A percentile compares a stretch with the other conserved stretches of the same genome.
These are phyloP conservation scores for Arge pagana DNA, from an alignment of 2,888 invertebrate species.

Conservation along the genomic window DNA sequence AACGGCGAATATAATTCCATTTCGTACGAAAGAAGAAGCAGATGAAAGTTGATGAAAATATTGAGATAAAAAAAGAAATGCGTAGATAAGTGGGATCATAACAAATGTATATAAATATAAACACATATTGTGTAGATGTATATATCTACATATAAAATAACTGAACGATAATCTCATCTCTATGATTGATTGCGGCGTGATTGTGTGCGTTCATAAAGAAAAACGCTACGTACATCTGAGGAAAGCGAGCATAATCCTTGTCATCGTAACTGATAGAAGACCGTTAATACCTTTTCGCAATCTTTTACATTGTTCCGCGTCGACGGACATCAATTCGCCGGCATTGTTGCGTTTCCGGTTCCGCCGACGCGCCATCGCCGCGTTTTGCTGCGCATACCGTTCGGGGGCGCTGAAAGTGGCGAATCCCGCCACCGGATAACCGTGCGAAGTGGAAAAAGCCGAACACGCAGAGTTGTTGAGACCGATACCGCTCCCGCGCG, in stretches of 20 bases:
- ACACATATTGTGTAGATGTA: too few species aligned
- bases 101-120: too few species aligned
- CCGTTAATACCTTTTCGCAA: slow-evolving; percentile 44
- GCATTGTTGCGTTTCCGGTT: slow-evolving; percentile 45
- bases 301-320: slow-evolving; percentile 36
- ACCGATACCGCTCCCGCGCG: slow-evolving; percentile 18
- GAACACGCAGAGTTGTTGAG: slow-evolving; percentile 9
- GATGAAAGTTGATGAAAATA: too few species aligned
- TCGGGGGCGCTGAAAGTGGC: slow-evolving; percentile 8
- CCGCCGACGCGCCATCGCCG: slow-evolving; percentile 28
- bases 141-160: too few species aligned
- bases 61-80: too few species aligned
- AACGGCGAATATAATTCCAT: too few species aligned
- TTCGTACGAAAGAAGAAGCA: too few species aligned
- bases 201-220: too few species aligned
- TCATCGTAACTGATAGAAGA: slow-evolving; percentile 12
- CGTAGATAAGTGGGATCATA: too few species aligned
- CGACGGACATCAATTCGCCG: slow-evolving; percentile 33
- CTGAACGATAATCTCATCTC: too few species aligned
- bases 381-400: slow-evolving; percentile 23
- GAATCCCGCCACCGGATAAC: slow-evolving; percentile 16
- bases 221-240: slow-evolving; percentile 16
- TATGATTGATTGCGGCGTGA: too few species aligned
- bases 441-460: slow-evolving; percentile 16
- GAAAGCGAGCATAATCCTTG: slow-evolving; percentile 8